A percentile compares a stretch with the other conserved stretches of the same genome.
Evolutionary conservation across 2,113 vertebrate species (phyloP).

Genomic region (Mus spicilegus): DNA sequence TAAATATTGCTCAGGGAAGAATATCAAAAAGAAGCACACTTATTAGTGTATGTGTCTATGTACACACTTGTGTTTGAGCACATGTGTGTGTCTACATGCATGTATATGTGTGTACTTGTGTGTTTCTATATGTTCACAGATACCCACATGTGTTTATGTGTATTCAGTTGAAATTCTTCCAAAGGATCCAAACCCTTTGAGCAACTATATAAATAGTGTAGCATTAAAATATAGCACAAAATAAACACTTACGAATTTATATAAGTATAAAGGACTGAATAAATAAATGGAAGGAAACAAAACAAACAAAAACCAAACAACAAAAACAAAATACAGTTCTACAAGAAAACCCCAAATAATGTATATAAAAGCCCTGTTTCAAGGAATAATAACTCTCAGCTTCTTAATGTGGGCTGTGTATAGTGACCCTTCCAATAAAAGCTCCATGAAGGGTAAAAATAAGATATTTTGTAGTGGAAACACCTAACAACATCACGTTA

Average conservation of each 20-base stretch:
- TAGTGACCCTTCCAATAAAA: neutral
- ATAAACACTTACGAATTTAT: neutral
- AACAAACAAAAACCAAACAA: neutral
- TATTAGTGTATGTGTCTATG: neutral
- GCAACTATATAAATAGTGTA: neutral
- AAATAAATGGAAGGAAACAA: neutral
- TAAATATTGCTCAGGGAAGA: neutral
- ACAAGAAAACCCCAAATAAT: neutral
- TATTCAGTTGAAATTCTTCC: neutral
- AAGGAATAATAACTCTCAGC: neutral
- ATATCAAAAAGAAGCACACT: neutral
- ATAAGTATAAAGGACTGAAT: neutral
- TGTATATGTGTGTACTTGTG: neutral
- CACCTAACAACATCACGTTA: neutral
- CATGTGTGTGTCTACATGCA: neutral
- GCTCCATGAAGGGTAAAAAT: neutral
- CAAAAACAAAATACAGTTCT: neutral
- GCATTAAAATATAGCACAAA: neutral
- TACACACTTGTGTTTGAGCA: neutral
- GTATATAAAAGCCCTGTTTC: neutral
- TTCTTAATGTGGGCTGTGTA: neutral
- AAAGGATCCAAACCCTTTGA: neutral
- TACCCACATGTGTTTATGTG: accelerated
- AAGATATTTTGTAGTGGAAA: neutral
- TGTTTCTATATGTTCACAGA: neutral